Conservation (phyloP, 2,888 invertebrate genomes). For the Andrena chrysosceles region DNA sequence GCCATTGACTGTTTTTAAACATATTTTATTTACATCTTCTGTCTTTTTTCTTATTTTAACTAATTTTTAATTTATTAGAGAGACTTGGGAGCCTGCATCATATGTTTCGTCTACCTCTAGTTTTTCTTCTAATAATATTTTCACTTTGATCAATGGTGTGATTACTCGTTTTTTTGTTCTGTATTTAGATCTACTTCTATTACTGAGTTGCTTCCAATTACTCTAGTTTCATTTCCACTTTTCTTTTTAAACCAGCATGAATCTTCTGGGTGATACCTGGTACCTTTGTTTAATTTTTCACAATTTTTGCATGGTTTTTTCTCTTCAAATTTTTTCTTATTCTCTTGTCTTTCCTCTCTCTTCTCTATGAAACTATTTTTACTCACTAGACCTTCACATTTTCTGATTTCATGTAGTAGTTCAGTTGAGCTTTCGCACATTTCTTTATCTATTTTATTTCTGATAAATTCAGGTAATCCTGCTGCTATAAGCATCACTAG, state of each 20-base stretch:
- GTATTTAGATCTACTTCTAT: not conserved
- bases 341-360: not conserved
- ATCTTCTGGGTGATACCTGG: not conserved
- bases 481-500: not conserved
- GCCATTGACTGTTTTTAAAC: not conserved
- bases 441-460: not conserved
- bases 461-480: not conserved
- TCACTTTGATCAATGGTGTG: conserved; percentile 17
- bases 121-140: not conserved
- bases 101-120: not conserved
- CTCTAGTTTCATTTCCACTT: not conserved
- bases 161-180: conserved; percentile 3
- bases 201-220: not conserved
- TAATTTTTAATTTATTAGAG: conserved; percentile 5
- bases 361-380: not conserved
- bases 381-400: not conserved
- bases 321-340: not conserved
- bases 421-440: not conserved
- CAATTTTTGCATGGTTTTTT: conserved; percentile 11
- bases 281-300: not conserved
- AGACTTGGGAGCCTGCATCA: conserved; percentile 1
- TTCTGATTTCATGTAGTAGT: not conserved
- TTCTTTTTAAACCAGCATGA: conserved; percentile 3
- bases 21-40: conserved; percentile 5
- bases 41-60: not conserved